Evolutionary conservation across 2,888 invertebrate species (phyloP), one percentile per base, ranked within the genome.

Genomic region (Melieria omissa): DNA sequence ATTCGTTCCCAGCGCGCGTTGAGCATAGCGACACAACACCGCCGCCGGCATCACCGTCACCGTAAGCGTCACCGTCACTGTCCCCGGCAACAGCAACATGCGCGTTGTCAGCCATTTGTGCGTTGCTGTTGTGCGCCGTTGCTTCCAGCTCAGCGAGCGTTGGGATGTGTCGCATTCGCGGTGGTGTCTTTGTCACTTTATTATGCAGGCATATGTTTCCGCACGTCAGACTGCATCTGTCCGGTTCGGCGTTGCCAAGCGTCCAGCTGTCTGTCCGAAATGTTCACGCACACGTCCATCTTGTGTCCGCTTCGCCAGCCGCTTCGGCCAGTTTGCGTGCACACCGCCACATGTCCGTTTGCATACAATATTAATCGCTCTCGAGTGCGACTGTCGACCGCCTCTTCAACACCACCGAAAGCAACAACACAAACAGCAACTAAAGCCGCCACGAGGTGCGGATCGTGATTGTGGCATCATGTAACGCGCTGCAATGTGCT

Each of bases 391-490:
- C 29, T 29, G 29, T 29, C 29, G 29, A 29, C 29, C 29, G 29
- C 29, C 29, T 29, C 29, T 29, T 29, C 29, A 29, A 29, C 29
- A 29, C 29, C 29, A 29, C 29, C 2, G 2, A 29, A 29, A 29
- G 2, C 29, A 29, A 29, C 29, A 29, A 29, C 29, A 29, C 1
- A 2, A 29, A 29, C 29, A 29, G 2, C 29, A 29, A 1, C 29
- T 1, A 29, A 2, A 29, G 29, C 29, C 29, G 29, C 29, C 29
- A 29, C 29, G 29, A 29, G 29, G 29, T 29, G 29, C 29, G 74
- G 75, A 76, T 78, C 78, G 78, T 78, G 77, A 78, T 78, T 77
- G 78, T 77, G 74, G 78, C 76, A 78, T 78, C 78, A 76, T 78
- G 78, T 78, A 78, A 77, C 78, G 67, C 67, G 42, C 65, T 45